A percentile compares a stretch with the other conserved stretches of the same genome.
Evolutionary conservation across 2,888 invertebrate species (phyloP).

Genomic region (Hypomecis atomaria): DNA sequence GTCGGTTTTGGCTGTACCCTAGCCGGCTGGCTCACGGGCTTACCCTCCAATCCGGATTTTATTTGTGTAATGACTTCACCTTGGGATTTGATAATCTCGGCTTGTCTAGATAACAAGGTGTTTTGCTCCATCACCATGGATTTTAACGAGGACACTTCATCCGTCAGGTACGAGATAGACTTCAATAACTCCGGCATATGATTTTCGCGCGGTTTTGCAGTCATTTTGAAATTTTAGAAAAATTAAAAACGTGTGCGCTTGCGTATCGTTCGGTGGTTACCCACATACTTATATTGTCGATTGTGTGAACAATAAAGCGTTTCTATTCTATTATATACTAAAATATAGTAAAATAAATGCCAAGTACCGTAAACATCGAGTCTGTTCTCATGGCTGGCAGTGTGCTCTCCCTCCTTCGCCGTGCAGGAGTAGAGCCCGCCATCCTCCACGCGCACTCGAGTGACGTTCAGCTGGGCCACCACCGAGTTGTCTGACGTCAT

Average conservation of each 20-base stretch:
- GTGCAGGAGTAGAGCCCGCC: constrained; percentile 86
- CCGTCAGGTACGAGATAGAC: background rate
- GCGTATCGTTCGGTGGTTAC: no score
- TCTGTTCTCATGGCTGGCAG: constrained; percentile 71
- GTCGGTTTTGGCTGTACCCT: no score
- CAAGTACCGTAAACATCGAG: constrained; percentile 82
- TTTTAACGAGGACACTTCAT: background rate
- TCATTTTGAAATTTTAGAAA: background rate
- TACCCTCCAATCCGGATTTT: background rate
- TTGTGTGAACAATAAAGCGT: no score
- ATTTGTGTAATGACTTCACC: background rate
- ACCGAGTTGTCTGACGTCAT: constrained; percentile 80
- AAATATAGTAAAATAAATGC: background rate
- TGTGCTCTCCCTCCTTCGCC: constrained; percentile 74
- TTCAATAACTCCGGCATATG: background rate
- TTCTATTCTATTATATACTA: no score
- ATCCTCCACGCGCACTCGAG: constrained; percentile 84
- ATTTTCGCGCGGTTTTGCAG: background rate
- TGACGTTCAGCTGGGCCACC: constrained; percentile 80
- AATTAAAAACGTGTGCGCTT: no score
- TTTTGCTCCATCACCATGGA: background rate
- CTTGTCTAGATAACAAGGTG: background rate
- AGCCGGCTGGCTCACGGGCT: no score
- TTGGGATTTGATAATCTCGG: background rate
- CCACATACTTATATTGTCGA: no score